Conservation (phyloP, 2,888 invertebrate genomes). For the Syrphus vitripennis region DNA sequence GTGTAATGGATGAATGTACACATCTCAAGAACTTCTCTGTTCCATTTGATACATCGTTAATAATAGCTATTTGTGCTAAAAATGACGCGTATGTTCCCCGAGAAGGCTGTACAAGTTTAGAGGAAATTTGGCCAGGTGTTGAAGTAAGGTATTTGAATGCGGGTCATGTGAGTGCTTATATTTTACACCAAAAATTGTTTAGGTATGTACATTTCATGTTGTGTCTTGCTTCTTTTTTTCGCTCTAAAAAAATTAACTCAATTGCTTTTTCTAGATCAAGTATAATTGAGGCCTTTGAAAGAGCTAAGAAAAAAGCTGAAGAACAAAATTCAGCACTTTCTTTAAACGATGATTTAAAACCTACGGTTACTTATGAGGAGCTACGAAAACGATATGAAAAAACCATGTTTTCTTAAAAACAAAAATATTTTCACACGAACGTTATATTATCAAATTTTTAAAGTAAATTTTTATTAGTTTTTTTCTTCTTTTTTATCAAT, state of each 20-base stretch:
- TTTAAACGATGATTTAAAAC: slow-evolving; percentile 69
- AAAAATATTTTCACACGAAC: neutral
- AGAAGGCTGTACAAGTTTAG: slow-evolving; percentile 89
- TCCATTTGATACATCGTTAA: slow-evolving; percentile 93
- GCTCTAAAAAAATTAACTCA: neutral
- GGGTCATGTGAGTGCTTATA: slow-evolving; percentile 94
- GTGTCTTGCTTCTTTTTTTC: neutral
- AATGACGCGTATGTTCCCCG: slow-evolving; percentile 96
- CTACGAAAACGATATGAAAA: slow-evolving; percentile 75
- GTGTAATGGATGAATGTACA: slow-evolving; percentile 99
- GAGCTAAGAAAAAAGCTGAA: slow-evolving; percentile 83
- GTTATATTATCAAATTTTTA: neutral
- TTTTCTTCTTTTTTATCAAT: neutral
- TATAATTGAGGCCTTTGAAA: slow-evolving; percentile 89
- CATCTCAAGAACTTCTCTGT: slow-evolving; percentile 96
- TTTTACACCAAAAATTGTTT: slow-evolving; percentile 93
- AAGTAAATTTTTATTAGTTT: neutral
- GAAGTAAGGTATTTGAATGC: slow-evolving; percentile 93
- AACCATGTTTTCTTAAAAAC: slow-evolving; percentile 43
- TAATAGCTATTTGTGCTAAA: slow-evolving; percentile 94
- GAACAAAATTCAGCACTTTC: slow-evolving; percentile 74
- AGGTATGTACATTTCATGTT: slow-evolving; percentile 83
- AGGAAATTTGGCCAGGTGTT: slow-evolving; percentile 96
- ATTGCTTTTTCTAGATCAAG: slow-evolving; percentile 84
- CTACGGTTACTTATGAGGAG: slow-evolving; percentile 75